Evolutionary conservation across 2,888 invertebrate genomes (phyloP), one percentile per base, ranked within the genome.

Genomic region (Boloria selene): DNA sequence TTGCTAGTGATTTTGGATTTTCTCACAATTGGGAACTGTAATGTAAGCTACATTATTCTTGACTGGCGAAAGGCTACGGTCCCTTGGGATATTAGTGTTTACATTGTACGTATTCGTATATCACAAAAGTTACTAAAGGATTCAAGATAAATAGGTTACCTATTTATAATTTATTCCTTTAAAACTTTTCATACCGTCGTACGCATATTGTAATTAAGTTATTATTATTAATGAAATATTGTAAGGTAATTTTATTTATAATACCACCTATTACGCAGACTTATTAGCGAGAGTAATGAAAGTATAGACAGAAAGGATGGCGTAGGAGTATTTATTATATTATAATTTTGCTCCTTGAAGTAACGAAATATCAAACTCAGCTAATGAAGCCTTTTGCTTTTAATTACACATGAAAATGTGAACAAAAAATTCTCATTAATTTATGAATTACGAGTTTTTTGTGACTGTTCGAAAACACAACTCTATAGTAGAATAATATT

Each of bases 271-370:
- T 59, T 49, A 49, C 13, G 3, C 22, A n/a, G 42, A n/a, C 16
- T 61, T 52, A 44, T 52, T 42, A 61, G 45, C 13, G 16, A 4
- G 4, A 16, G 22, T 52, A 45, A 61, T 26, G 45, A 17, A 13
- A 16, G n/a, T 45, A 38, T 52, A 45, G 16, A 44, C 16, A 31
- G 14, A 31, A 7, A 14, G 2, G 6, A 22, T 22, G n/a, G 45
- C 45, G 44, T 42, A 52, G 58, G 18, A 44, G 17, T 52, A 22
- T 61, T 61, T n/a, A 52, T 44, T 52, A 44, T 22, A 3, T 52
- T 31, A 13, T 50, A n/a, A 31, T 45, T 59, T 61, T 52, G 45
- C 45, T 18, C 52, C 4, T 13, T 18, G 50, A n/a, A 45, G 44
- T 17, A 16, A 26, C 18, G 22, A 50, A 52, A 64, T 47, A 54